Evolutionary conservation across 2,797 vertebrate genomes (phyloP).

Genomic region (Epinephelus malabaricus): DNA sequence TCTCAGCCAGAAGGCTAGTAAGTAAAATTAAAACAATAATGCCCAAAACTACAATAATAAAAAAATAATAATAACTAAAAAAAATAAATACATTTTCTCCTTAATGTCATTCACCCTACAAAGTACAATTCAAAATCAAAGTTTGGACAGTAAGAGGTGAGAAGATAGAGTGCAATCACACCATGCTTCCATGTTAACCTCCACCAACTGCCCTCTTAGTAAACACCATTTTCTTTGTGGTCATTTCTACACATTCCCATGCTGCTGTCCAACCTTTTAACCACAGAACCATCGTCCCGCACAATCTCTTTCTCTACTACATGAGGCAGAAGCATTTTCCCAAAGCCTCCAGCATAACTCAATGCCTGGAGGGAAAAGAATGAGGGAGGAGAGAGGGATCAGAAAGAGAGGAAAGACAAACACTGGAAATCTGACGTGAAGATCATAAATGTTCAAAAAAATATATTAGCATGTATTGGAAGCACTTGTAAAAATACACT

Average conservation of each 20-base stretch:
- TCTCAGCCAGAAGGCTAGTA: background rate
- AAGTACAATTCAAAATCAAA: background rate
- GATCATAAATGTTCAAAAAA: background rate
- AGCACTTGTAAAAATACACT: background rate
- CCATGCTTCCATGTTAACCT: slow-evolving; percentile 36
- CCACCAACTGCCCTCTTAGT: slow-evolving; percentile 5
- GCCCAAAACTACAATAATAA: background rate
- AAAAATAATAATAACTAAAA: too few species aligned
- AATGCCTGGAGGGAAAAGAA: slow-evolving; percentile 88
- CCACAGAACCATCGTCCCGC: slow-evolving; percentile 93
- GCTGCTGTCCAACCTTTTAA: slow-evolving; percentile 94
- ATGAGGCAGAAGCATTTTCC: slow-evolving; percentile 88
- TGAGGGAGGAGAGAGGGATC: slow-evolving; percentile 51
- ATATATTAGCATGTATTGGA: background rate
- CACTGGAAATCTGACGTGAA: background rate
- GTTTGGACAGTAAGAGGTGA: background rate
- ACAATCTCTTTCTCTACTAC: slow-evolving; percentile 92
- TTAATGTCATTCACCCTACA: too few species aligned
- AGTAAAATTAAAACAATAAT: background rate
- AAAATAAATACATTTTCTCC: too few species aligned
- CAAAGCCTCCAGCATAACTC: slow-evolving; percentile 91
- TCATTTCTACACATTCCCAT: slow-evolving; percentile 65
- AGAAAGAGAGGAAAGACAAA: slow-evolving; percentile 14
- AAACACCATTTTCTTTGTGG: background rate
- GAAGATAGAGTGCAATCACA: slow-evolving; percentile 24